Conservation (phyloP, 2,888 invertebrate genomes). For the Abscondita cerata region DNA sequence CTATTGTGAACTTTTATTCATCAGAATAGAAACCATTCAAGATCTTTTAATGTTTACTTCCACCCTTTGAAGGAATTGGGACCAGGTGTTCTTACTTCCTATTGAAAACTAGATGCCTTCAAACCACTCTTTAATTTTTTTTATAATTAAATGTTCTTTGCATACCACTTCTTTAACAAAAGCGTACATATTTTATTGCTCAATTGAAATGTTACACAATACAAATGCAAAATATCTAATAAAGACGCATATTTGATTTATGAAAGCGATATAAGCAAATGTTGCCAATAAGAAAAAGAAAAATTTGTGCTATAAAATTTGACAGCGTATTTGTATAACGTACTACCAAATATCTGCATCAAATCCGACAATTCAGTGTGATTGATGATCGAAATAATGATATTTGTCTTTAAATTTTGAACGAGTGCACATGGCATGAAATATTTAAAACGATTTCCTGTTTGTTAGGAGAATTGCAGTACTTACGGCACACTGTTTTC, state of each 20-base stretch:
- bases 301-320: conserved; percentile 26
- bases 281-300: conserved; percentile 24
- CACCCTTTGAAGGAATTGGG: conserved; percentile 23
- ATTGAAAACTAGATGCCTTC: conserved; percentile 23
- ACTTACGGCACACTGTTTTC: too few species aligned
- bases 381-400: conserved; percentile 18
- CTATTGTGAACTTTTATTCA: conserved; percentile 26
- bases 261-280: conserved; percentile 24
- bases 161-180: conserved; percentile 10
- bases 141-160: conserved; percentile 22
- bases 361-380: conserved; percentile 26
- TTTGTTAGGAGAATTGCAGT: too few species aligned
- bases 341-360: conserved; percentile 28
- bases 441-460: conserved; percentile 1
- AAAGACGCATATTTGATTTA: conserved; percentile 17
- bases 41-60: conserved; percentile 19
- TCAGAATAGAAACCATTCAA: conserved; percentile 21
- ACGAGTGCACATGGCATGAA: conserved; percentile 9
- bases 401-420: conserved; percentile 12
- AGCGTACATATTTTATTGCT: conserved; percentile 13
- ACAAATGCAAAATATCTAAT: conserved; percentile 17
- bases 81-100: conserved; percentile 29
- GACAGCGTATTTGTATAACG: conserved; percentile 32
- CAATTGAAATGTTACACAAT: conserved; percentile 17
- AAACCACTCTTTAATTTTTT: conserved; percentile 19